Evolutionary conservation across 2,797 vertebrate genomes (phyloP).

Genomic region (Phyllotis vaccarum): DNA sequence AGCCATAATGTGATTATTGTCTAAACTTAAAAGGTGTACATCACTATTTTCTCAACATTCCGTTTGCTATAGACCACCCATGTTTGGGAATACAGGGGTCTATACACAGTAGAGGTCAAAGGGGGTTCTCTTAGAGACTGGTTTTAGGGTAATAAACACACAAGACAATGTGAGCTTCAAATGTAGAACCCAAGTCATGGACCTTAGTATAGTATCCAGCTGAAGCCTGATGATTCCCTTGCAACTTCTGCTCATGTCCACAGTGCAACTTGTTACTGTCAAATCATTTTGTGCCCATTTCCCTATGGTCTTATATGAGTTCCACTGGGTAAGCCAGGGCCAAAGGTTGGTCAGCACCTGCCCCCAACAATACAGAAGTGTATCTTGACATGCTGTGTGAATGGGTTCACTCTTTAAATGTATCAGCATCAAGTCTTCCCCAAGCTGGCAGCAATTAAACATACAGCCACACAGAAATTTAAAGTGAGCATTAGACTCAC

Average conservation of each 20-base stretch:
- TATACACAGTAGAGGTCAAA: neutral
- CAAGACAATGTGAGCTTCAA: neutral
- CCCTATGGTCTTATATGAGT: neutral
- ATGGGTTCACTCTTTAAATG: neutral
- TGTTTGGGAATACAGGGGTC: neutral
- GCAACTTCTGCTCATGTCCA: neutral
- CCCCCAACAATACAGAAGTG: neutral
- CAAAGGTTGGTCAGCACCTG: neutral
- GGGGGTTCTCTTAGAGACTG: neutral
- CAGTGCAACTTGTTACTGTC: neutral
- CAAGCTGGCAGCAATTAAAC: slow-evolving; percentile 39
- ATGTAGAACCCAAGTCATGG: neutral
- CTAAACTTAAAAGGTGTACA: neutral
- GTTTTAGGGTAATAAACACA: neutral
- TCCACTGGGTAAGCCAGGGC: neutral
- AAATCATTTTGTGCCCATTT: neutral
- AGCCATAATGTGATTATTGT: neutral
- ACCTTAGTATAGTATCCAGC: neutral
- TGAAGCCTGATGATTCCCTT: neutral
- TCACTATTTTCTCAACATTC: neutral
- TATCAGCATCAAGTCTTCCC: neutral
- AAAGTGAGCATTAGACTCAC: slow-evolving; percentile 44
- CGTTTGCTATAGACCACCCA: neutral
- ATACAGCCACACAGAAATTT: neutral
- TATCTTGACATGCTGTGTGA: neutral